Conservation (phyloP, 2,113 vertebrate genomes). For the Circaetus gallicus region DNA sequence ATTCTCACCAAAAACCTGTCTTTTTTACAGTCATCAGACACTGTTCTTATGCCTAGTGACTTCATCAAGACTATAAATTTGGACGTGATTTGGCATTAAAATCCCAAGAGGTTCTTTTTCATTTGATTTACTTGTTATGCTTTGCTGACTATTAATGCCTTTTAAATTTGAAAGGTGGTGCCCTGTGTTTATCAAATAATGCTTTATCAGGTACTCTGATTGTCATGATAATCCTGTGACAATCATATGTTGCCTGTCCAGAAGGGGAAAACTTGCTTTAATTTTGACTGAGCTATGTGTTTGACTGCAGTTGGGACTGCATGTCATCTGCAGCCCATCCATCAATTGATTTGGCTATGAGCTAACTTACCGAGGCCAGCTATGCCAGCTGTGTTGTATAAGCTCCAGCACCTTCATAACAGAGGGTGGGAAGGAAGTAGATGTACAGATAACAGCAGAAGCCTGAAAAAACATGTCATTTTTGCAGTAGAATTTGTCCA, state of each 20-base stretch:
- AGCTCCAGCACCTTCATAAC: not conserved
- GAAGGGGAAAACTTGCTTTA: not conserved
- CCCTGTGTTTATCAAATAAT: not conserved
- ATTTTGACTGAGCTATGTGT: not conserved
- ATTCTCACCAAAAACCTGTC: not conserved
- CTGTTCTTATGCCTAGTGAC: not conserved
- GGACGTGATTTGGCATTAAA: not conserved
- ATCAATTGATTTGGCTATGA: not conserved
- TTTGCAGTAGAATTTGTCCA: not conserved
- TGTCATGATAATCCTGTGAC: not conserved
- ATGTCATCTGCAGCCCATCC: not conserved
- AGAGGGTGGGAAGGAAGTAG: not conserved
- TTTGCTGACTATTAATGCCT: not conserved
- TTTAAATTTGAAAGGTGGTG: not conserved
- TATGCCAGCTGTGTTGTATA: not conserved
- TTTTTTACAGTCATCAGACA: not conserved
- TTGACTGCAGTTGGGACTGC: not conserved
- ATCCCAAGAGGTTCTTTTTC: not conserved
- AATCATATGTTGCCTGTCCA: not conserved
- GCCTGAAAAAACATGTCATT: not conserved
- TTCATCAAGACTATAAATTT: not conserved
- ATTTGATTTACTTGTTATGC: not conserved
- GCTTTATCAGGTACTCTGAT: not conserved
- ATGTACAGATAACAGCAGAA: not conserved
- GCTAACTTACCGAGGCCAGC: not conserved